Evolutionary conservation across 2,113 vertebrate species (phyloP).

Genomic region (Pteruthius melanotis): DNA sequence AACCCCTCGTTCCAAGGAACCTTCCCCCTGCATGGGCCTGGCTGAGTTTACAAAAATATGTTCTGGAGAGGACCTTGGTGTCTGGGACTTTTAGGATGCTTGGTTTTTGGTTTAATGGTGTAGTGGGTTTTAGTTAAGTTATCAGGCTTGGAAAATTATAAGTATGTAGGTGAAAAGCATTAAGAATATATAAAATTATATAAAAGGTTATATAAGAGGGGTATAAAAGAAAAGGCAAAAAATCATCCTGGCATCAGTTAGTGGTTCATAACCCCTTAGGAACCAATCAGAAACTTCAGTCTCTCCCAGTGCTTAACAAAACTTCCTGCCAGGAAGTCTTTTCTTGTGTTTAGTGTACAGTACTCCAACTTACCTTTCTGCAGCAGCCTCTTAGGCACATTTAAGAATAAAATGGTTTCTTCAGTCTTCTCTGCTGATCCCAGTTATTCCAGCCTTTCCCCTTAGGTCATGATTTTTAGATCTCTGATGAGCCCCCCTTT

Average conservation of each 20-base stretch:
- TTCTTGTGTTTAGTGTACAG: neutral
- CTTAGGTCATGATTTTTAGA: neutral
- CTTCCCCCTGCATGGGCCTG: too few relatives aligned
- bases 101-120: too few relatives aligned
- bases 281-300: neutral
- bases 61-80: too few relatives aligned
- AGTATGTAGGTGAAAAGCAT: too few relatives aligned
- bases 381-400: neutral
- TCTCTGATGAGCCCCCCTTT: rapidly evolving
- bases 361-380: neutral
- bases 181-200: too few relatives aligned
- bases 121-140: too few relatives aligned
- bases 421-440: neutral
- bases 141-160: too few relatives aligned
- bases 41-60: too few relatives aligned
- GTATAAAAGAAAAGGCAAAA: too few relatives aligned
- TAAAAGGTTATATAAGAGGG: too few relatives aligned
- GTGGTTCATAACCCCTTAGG: neutral
- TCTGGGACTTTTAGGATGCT: too few relatives aligned
- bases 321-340: neutral
- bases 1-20: too few relatives aligned
- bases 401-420: neutral
- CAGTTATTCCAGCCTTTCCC: neutral
- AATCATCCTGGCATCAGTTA: neutral
- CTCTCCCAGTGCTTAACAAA: neutral